Evolutionary conservation across 2,888 invertebrate species (phyloP).

Genomic region (Tuberolachnus salignus): DNA sequence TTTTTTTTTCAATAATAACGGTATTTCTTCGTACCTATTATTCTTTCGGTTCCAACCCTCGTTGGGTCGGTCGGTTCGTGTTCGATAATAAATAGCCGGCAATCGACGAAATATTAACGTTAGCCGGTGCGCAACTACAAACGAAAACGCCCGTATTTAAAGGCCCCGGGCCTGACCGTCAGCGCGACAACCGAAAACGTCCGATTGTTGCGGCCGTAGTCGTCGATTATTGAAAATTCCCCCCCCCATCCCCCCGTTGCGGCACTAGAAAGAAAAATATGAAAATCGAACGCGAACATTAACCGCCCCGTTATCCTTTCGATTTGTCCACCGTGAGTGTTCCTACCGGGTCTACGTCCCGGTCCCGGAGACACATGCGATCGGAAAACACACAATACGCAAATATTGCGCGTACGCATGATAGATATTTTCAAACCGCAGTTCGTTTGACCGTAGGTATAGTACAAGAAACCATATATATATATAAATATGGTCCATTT

Average conservation of each 20-base stretch:
- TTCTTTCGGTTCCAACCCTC: not conserved
- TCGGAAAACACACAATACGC: slow-evolving; percentile 27
- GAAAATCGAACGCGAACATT: not conserved
- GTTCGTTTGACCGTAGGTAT: slow-evolving; percentile 12
- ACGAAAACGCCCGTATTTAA: too few relatives aligned
- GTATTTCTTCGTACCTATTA: too few relatives aligned
- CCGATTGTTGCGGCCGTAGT: too few relatives aligned
- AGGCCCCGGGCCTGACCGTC: too few relatives aligned
- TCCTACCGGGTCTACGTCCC: slow-evolving; percentile 26
- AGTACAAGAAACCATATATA: slow-evolving; percentile 6
- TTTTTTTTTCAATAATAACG: too few relatives aligned
- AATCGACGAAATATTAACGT: too few relatives aligned
- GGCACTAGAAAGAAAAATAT: not conserved
- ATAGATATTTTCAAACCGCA: slow-evolving; percentile 20
- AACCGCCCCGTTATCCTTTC: slow-evolving; percentile 4
- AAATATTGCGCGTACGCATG: slow-evolving; percentile 2
- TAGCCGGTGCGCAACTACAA: too few relatives aligned
- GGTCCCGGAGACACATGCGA: not conserved
- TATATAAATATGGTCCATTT: slow-evolving; percentile 31
- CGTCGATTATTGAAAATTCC: not conserved
- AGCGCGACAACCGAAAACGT: too few relatives aligned
- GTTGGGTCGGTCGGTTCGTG: too few relatives aligned
- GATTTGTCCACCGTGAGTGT: slow-evolving; percentile 35
- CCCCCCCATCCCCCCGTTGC: not conserved
- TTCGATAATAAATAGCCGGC: too few relatives aligned